Percentiles rank a stretch among this genome's conserved stretches.
Evolutionary conservation across 2,113 vertebrate species (phyloP).

Genomic region (Mesembrinibis cayennensis): DNA sequence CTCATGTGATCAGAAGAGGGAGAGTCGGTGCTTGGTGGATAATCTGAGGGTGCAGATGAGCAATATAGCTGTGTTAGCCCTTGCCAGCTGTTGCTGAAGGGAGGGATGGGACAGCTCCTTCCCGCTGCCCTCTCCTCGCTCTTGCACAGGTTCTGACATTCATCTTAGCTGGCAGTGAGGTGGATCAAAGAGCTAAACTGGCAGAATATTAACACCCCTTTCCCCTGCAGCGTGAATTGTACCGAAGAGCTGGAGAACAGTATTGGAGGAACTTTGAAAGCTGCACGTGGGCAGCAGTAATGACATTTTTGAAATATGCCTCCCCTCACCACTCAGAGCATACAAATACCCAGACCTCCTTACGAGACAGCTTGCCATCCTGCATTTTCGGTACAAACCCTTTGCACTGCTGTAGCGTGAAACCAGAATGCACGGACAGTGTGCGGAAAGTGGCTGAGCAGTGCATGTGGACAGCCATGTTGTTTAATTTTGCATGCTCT

Average conservation of each 20-base stretch:
- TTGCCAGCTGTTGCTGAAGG: neutral
- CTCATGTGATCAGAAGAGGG: neutral
- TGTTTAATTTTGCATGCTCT: neutral
- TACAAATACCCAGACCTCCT: neutral
- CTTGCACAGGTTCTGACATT: neutral
- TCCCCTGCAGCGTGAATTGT: neutral
- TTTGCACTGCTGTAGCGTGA: neutral
- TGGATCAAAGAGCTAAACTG: neutral
- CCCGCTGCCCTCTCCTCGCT: neutral
- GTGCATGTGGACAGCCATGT: rapidly evolving
- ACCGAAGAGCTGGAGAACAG: neutral
- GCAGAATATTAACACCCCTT: neutral
- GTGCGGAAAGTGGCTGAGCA: neutral
- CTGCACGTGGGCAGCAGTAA: neutral
- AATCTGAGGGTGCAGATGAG: neutral
- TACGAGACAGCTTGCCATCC: neutral
- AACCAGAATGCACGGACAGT: rapidly evolving
- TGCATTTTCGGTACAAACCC: neutral
- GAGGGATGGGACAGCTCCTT: neutral
- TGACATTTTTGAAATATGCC: neutral
- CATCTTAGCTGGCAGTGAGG: neutral
- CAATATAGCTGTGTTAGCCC: neutral
- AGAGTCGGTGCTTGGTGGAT: neutral
- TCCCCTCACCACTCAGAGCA: neutral
- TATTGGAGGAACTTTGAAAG: neutral